Evolutionary conservation across 2,797 vertebrate species (phyloP).

Genomic region (Oophaga sylvatica): DNA sequence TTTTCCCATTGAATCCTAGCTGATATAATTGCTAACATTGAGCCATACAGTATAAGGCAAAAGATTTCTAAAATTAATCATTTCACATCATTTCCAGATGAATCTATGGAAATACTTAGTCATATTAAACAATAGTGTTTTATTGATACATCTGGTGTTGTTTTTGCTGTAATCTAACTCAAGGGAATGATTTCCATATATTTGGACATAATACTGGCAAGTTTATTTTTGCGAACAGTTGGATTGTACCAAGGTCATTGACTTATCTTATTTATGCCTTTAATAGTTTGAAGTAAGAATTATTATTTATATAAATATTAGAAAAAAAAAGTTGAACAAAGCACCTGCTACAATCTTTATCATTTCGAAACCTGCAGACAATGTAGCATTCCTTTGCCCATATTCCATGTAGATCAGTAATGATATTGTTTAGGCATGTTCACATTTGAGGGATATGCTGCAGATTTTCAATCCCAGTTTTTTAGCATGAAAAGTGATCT

Average conservation of each 20-base stretch:
- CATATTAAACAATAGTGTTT: slow-evolving; percentile 49
- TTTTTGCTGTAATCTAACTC: slow-evolving; percentile 43
- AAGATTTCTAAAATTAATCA: slow-evolving; percentile 18
- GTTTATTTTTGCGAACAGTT: slow-evolving; percentile 6
- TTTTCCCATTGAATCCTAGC: slow-evolving; percentile 9
- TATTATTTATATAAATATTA: neutral
- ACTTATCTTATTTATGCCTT: slow-evolving; percentile 28
- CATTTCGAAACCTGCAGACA: neutral
- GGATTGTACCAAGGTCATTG: neutral
- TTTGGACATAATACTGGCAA: neutral
- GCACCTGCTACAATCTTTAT: neutral
- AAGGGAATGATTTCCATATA: slow-evolving; percentile 45
- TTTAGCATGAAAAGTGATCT: too few species aligned
- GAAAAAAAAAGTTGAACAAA: neutral
- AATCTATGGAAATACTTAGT: slow-evolving; percentile 56
- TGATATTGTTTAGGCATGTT: too few species aligned
- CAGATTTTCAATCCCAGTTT: too few species aligned
- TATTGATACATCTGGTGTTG: slow-evolving; percentile 60
- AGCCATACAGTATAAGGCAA: slow-evolving; percentile 6
- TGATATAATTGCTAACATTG: slow-evolving; percentile 30
- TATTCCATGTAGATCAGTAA: neutral
- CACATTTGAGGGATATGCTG: too few species aligned
- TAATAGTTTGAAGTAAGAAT: neutral
- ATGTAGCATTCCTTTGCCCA: neutral
- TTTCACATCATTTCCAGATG: slow-evolving; percentile 52